Base-by-base conservation (phyloP, 2,888 invertebrate species). In the Apotomis capreana region DNA sequence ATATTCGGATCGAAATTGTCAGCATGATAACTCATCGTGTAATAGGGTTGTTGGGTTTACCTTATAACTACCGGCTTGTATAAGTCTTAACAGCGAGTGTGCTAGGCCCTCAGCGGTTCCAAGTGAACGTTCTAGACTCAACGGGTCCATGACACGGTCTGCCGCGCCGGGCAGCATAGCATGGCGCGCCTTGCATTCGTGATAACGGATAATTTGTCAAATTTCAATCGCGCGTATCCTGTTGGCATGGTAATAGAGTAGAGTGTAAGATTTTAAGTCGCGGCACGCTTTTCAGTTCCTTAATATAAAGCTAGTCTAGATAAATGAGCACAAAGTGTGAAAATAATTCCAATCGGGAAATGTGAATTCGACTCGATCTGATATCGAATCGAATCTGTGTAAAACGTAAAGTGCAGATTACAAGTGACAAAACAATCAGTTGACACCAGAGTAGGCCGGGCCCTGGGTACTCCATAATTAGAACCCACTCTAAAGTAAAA, bases 111-210 rank as follows among this genome's bases (percentile, higher is more conserved):
- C 54, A 13, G 13, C 13, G 13, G 40, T 52, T 55, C 61, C 60
- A 54, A 46, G 60, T 62, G 77, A 82, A 83, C 77, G 86, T 80
- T 84, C 84, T 83, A 81, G 82, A 82, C 78, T 77, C 83, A 81
- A 80, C 81, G 80, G 83, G 81, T 83, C 74, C 82, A 84, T 87
- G 85, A 87, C 85, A 85, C 86, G 87, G 80, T 87, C 86, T 85
- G 78, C 81, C 87, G 86, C 81, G 76, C 78, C 77, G 12, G n/a
- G 67, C 52, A 64, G 10, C 44, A 12, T 44, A 9, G 36, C 57
- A 46, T 36, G 15, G 46, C 44, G 44, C 55, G 46, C 44, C 55
- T 4, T 13, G 44, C 46, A 37, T 26, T 57, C 55, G 65, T 65
- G 65, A 57, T 36, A 65, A 65, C 46, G 12, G 55, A 65, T 65